phyloP scores from a whole-genome alignment of 2,888 invertebrate species.

The Globia sparganii region DNA sequence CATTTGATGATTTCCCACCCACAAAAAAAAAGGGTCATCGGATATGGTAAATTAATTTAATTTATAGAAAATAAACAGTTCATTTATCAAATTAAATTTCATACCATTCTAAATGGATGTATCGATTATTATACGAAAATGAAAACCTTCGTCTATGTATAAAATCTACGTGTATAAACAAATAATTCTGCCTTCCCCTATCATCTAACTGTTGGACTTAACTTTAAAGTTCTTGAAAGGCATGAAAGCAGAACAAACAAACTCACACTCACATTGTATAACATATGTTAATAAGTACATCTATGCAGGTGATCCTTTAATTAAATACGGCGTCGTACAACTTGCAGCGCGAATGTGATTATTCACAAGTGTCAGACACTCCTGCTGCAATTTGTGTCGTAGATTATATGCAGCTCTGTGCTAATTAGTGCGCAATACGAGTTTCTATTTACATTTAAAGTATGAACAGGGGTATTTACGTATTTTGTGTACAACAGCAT shows the following conservation, averaged over 20 bases:
- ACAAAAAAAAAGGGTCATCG: too few relatives aligned
- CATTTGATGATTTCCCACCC: too few relatives aligned
- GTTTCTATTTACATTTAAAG: conserved; percentile 13
- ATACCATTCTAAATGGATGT: too few relatives aligned
- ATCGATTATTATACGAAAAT: too few relatives aligned
- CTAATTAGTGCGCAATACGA: conserved; percentile 42
- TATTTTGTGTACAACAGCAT: background rate
- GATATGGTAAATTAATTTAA: too few relatives aligned
- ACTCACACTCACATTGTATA: background rate
- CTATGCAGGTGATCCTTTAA: conserved; percentile 22
- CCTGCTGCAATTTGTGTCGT: conserved; percentile 48
- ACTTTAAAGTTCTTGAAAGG: background rate
- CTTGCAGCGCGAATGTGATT: conserved; percentile 22
- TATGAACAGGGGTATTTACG: background rate
- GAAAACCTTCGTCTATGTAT: too few relatives aligned
- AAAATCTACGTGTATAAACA: too few relatives aligned
- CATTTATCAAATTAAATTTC: too few relatives aligned
- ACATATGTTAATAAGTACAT: background rate
- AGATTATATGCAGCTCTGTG: conserved; percentile 51
- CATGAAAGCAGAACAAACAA: background rate
- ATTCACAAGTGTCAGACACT: conserved; percentile 54
- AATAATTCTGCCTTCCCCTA: background rate
- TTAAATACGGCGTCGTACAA: conserved; percentile 28
- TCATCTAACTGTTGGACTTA: background rate
- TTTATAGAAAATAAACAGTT: too few relatives aligned